Conservation (phyloP, 2,113 vertebrate species). For the Salvelinus namaycush region DNA sequence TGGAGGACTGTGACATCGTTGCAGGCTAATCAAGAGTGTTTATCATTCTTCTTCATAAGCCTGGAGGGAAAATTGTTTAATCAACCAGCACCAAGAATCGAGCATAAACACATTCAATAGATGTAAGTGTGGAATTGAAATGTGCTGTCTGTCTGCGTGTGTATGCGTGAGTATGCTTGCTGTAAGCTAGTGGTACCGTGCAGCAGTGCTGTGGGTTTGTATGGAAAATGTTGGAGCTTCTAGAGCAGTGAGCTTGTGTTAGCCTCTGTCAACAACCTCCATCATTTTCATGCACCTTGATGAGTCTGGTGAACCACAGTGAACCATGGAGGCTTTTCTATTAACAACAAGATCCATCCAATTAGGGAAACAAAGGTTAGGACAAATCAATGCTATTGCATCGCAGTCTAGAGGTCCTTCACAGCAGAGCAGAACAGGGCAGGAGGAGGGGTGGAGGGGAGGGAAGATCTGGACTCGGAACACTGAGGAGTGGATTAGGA, state of each 20-base stretch:
- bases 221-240: constrained; percentile 33
- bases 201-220: background rate
- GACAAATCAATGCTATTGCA: constrained; percentile 70
- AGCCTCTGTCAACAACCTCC: constrained; percentile 68
- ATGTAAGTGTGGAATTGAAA: background rate
- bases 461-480: too few species aligned
- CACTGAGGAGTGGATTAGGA: background rate
- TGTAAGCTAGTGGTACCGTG: too few species aligned
- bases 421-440: background rate
- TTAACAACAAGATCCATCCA: constrained; percentile 77
- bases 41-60: too few species aligned
- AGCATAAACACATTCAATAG: background rate
- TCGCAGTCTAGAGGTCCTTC: constrained; percentile 32
- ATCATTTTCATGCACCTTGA: constrained; percentile 61
- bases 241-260: constrained; percentile 40
- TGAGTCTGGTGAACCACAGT: constrained; percentile 65
- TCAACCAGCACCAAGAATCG: constrained; percentile 18
- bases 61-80: too few species aligned
- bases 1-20: too few species aligned
- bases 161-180: constrained; percentile 4
- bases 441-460: background rate
- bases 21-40: too few species aligned
- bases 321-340: constrained; percentile 60
- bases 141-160: background rate
- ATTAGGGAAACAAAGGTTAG: constrained; percentile 79